Conservation (phyloP, 1,140 invertebrate genomes). For the Orussus abietinus region DNA sequence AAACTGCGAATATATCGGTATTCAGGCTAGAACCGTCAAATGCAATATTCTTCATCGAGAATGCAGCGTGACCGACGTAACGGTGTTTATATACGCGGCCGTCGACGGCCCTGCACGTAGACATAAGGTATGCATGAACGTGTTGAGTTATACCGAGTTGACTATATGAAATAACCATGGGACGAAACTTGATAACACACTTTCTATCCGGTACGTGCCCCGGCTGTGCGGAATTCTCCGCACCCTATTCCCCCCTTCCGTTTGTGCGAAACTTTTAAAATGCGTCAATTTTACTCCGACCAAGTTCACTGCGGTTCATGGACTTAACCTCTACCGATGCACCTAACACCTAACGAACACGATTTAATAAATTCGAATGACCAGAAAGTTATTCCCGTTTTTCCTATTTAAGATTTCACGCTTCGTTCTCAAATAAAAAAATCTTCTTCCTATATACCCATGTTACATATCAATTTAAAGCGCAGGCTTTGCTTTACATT, state of each 20-base stretch:
- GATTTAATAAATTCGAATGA: too few species aligned
- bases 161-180: conserved; percentile 30
- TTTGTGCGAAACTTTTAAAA: conserved; percentile 25
- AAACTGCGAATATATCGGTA: not conserved
- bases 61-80: conserved; percentile 10
- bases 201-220: conserved; percentile 15
- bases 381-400: too few species aligned
- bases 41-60: conserved; percentile 18
- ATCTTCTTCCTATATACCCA: too few species aligned
- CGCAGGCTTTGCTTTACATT: too few species aligned
- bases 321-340: too few species aligned
- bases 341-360: too few species aligned
- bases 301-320: too few species aligned
- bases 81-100: conserved; percentile 16
- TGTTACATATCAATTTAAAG: too few species aligned
- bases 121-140: conserved; percentile 24
- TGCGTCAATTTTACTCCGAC: conserved; percentile 16
- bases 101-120: conserved; percentile 10
- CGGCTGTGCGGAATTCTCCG: conserved; percentile 7
- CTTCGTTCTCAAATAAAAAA: too few species aligned
- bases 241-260: too few species aligned
- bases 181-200: conserved; percentile 27
- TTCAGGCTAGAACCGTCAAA: not conserved
- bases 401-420: too few species aligned
- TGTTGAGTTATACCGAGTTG: conserved; percentile 22